Conservation (phyloP, 2,797 vertebrate genomes). For the Lutjanus campechanus region DNA sequence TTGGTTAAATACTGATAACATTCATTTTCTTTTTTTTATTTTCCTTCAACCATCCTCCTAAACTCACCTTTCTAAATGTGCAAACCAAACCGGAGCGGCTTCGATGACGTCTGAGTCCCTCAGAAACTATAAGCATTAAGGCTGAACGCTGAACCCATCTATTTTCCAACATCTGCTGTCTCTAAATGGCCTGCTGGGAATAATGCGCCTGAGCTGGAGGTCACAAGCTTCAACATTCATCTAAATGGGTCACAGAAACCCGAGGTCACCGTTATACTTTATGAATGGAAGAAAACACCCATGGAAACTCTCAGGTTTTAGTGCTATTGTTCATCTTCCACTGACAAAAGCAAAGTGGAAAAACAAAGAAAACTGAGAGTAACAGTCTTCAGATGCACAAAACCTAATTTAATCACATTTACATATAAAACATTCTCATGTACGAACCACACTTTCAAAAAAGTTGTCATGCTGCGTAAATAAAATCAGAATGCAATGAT, state of each 20-base stretch:
- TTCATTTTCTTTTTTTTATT: background rate
- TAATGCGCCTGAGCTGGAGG: conserved; percentile 42
- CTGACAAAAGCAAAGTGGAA: conserved; percentile 7
- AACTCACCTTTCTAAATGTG: background rate
- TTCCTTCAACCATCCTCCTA: background rate
- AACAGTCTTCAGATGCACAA: background rate
- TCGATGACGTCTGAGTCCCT: conserved; percentile 45
- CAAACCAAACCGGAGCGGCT: conserved; percentile 30
- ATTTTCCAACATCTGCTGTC: conserved; percentile 68
- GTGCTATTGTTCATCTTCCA: conserved; percentile 29
- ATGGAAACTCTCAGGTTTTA: conserved; percentile 26
- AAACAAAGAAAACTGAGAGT: background rate
- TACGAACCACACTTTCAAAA: background rate
- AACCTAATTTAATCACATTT: background rate
- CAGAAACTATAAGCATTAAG: conserved; percentile 38
- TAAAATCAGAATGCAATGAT: no score
- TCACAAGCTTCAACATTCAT: conserved; percentile 53
- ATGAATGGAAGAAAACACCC: conserved; percentile 28
- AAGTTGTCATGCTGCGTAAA: no score
- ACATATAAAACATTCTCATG: background rate
- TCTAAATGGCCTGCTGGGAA: conserved; percentile 65
- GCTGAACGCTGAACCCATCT: conserved; percentile 20
- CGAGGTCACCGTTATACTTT: conserved; percentile 39
- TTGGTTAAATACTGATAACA: background rate
- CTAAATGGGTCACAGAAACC: conserved; percentile 51